Base-by-base conservation (phyloP, 2,888 invertebrate genomes). In the Aphidoletes aphidimyza region DNA sequence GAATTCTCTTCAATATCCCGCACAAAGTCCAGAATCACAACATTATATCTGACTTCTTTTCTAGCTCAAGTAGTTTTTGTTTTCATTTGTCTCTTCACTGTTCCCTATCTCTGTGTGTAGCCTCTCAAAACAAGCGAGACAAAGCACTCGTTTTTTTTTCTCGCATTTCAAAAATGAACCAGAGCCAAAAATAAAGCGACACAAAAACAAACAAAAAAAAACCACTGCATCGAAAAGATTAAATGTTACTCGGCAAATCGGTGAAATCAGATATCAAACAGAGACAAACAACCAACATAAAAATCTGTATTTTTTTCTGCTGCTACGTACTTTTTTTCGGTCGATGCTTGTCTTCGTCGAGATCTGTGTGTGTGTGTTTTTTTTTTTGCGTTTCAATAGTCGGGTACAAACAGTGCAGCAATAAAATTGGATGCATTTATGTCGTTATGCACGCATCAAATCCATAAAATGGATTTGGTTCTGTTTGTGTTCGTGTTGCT, bases 381-480 rank as follows among this genome's bases (percentile, higher is more conserved):
- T 45, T 45, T 45, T 11, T 45, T 45, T 45, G n/a, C n/a, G n/a
- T n/a, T n/a, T n/a, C n/a, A n/a, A n/a, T n/a, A n/a, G n/a, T n/a
- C n/a, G 14, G 14, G 45, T 14, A 45, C 9, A 45, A 45, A 45
- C 8, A 45, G n/a, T n/a, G 22, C 1, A 37, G 81, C 81, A 81
- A 81, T 81, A 81, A 81, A 81, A 37, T 11, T 81, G 37, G 37
- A 81, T 81, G 81, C 81, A 37, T 39, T 81, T 37, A 81, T 81
- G 81, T 81, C 81, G 81, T 81, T 81, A 37, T 81, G 81, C 81
- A 37, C 37, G 81, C 81, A 81, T 81, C 81, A 81, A 1, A 11
- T 81, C 81, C 81, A 81, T 81, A 81, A 37, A 81, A 81, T 37
- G 81, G 81, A 81, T 37, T 81, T 37, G n/a, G 81, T 81, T 81